A percentile compares a stretch with the other conserved stretches of the same genome.
Conservation (phyloP, 1,140 invertebrate genomes). For the Dreissena rostriformis region DNA sequence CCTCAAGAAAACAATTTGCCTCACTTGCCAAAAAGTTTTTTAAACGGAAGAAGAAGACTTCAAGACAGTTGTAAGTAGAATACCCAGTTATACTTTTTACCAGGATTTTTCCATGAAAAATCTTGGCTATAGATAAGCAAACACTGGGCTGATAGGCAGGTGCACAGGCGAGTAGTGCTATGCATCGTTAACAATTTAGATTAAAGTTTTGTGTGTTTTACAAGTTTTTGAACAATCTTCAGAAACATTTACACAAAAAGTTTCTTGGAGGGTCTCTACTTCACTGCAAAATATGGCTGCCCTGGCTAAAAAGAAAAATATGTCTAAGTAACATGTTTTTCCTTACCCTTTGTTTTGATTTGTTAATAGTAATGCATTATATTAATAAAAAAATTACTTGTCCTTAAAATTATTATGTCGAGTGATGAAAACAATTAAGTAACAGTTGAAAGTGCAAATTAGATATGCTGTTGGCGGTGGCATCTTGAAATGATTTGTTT, state of each 20-base stretch:
- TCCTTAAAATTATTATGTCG: too few relatives aligned
- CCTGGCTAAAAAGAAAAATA: too few relatives aligned
- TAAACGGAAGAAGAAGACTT: slow-evolving; percentile 68
- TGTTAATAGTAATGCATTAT: too few relatives aligned
- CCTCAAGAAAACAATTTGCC: slow-evolving; percentile 73
- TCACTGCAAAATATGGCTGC: too few relatives aligned
- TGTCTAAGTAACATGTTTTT: too few relatives aligned
- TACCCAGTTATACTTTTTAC: slow-evolving; percentile 49
- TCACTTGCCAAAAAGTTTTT: slow-evolving; percentile 71
- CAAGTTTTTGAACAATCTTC: not conserved
- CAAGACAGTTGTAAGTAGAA: slow-evolving; percentile 66
- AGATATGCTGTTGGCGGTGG: too few relatives aligned
- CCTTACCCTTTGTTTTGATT: too few relatives aligned
- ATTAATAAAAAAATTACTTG: too few relatives aligned
- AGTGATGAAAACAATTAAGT: too few relatives aligned
- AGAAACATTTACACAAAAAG: not conserved
- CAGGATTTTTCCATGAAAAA: not conserved
- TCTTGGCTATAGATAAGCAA: not conserved
- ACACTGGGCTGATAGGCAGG: not conserved
- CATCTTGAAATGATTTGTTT: too few relatives aligned
- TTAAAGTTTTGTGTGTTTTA: not conserved
- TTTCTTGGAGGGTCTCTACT: not conserved
- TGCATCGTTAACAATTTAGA: not conserved
- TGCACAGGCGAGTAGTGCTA: not conserved
- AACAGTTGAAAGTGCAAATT: too few relatives aligned